A percentile compares a stretch with the other conserved stretches of the same genome.
phyloP scores from a whole-genome alignment of 1,140 invertebrate genomes.

The Streblospio benedicti region DNA sequence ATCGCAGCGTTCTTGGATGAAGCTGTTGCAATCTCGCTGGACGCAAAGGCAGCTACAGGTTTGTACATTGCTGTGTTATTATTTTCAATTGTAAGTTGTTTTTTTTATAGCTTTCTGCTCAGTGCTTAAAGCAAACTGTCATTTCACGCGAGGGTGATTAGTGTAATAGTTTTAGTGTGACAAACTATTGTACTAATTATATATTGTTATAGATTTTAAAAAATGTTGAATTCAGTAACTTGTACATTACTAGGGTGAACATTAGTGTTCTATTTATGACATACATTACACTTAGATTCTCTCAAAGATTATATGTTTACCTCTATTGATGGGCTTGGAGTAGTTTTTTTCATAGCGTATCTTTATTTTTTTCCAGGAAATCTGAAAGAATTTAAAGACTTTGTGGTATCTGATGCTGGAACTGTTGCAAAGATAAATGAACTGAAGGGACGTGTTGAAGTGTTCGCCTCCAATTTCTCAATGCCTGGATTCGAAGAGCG shows the following conservation, averaged over 20 bases:
- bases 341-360: background rate
- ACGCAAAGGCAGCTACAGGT: slow-evolving; percentile 38
- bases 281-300: background rate
- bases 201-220: background rate
- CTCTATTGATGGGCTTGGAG: background rate
- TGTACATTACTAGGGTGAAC: background rate
- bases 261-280: background rate
- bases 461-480: slow-evolving; percentile 66
- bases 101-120: too few relatives aligned
- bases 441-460: slow-evolving; percentile 62
- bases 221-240: background rate
- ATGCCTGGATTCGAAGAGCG: slow-evolving; percentile 60
- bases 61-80: slow-evolving; percentile 16
- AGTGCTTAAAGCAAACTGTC: background rate
- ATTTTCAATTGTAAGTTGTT: background rate
- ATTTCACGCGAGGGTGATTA: background rate
- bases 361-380: slow-evolving; percentile 11
- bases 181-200: background rate
- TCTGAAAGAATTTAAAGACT: slow-evolving; percentile 69
- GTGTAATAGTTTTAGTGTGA: background rate
- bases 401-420: slow-evolving; percentile 54
- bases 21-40: slow-evolving; percentile 46
- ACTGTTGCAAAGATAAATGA: slow-evolving; percentile 56
- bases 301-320: background rate
- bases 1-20: slow-evolving; percentile 81